phyloP scores from a whole-genome alignment of 2,797 vertebrate genomes.

The Petrocephalus sullivani region DNA sequence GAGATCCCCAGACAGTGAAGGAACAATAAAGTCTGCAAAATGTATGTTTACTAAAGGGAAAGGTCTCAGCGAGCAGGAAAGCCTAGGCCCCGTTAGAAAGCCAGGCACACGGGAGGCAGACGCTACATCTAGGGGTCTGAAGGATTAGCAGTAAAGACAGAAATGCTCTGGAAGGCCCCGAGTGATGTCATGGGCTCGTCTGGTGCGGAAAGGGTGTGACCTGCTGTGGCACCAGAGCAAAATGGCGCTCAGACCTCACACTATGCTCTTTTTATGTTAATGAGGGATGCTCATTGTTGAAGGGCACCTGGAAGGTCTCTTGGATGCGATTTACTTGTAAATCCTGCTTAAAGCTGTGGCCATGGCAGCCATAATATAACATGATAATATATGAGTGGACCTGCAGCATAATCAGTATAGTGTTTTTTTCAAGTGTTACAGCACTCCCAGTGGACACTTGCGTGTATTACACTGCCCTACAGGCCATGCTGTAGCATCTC shows the following conservation, averaged over 20 bases:
- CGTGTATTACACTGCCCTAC: neutral
- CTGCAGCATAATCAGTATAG: neutral
- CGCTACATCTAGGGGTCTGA: conserved; percentile 58
- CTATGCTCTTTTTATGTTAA: neutral
- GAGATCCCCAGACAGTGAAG: conserved; percentile 33
- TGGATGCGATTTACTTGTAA: neutral
- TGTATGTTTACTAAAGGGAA: conserved; percentile 48
- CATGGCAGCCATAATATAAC: conserved; percentile 1
- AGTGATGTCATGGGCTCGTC: conserved; percentile 58
- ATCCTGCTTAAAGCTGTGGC: neutral
- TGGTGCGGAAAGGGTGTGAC: conserved; percentile 50
- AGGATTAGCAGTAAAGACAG: conserved; percentile 65
- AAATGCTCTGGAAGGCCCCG: conserved; percentile 57
- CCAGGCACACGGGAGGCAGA: conserved; percentile 56
- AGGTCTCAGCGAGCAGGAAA: conserved; percentile 50
- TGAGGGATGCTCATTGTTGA: neutral
- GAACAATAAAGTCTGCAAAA: conserved; percentile 46
- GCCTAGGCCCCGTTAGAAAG: conserved; percentile 49
- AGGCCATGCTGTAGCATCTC: neutral
- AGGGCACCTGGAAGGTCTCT: neutral
- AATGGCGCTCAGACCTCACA: conserved; percentile 42
- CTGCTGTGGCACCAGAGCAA: conserved; percentile 52
- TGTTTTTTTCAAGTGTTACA: conserved; percentile 1
- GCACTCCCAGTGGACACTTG: neutral
- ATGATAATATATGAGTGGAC: neutral